Evolutionary conservation across 2,113 vertebrate species (phyloP).

Genomic region (Cephalopterus ornatus): DNA sequence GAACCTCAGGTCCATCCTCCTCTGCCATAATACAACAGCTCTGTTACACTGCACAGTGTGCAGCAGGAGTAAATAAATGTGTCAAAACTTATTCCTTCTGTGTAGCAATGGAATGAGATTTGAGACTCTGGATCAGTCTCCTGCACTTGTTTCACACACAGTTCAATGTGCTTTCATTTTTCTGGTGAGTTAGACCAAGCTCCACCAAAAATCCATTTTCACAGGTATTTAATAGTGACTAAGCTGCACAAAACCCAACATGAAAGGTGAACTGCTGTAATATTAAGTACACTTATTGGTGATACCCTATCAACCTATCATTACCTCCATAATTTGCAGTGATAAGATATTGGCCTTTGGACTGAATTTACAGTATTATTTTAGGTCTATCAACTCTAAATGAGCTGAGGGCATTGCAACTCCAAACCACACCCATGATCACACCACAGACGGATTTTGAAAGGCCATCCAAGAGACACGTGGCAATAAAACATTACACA

Average conservation of each 20-base stretch:
- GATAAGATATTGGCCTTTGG: neutral
- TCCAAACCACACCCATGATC: neutral
- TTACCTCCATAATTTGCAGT: neutral
- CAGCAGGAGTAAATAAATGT: neutral
- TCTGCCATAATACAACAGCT: fast-evolving
- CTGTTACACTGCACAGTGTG: fast-evolving
- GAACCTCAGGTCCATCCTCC: neutral
- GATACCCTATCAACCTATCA: neutral
- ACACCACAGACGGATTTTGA: neutral
- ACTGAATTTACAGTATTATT: neutral
- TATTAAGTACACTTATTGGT: neutral
- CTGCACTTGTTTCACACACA: neutral
- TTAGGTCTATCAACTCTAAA: neutral
- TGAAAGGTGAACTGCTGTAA: neutral
- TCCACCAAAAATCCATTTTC: neutral
- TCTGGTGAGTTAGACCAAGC: neutral
- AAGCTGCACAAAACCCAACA: neutral
- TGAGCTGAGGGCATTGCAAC: neutral
- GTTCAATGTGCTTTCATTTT: neutral
- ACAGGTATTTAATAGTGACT: neutral
- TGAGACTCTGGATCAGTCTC: neutral
- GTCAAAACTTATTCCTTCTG: neutral
- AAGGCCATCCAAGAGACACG: neutral
- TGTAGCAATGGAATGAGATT: neutral
- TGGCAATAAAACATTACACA: neutral